These are phyloP conservation scores for Trogon surrucura DNA, from an alignment of 2,113 vertebrate species.

Conservation along the genomic window DNA sequence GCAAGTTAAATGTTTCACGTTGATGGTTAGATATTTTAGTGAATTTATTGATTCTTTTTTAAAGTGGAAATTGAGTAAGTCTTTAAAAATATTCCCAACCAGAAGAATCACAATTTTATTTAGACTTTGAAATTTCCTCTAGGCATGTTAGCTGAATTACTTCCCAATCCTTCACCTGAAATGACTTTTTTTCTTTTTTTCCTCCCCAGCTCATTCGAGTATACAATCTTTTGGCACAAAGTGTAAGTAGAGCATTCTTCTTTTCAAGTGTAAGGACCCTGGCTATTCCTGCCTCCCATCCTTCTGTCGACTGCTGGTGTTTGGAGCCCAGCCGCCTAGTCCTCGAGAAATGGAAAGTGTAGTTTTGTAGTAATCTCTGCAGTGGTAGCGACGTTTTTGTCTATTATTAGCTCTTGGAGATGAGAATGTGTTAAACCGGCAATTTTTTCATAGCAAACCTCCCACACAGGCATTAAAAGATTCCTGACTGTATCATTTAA, in stretches of 20 bases:
- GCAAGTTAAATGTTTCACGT: neutral
- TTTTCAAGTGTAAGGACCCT: neutral
- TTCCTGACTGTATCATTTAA: neutral
- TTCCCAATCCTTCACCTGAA: neutral
- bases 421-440: neutral
- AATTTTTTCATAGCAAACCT: slow-evolving; percentile 6
- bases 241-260: neutral
- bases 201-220: neutral
- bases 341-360: neutral
- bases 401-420: neutral
- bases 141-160: neutral
- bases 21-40: neutral
- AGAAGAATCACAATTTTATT: neutral
- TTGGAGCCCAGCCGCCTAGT: neutral
- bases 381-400: neutral
- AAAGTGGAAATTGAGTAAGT: neutral
- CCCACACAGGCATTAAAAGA: neutral
- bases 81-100: neutral
- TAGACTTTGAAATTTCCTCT: neutral
- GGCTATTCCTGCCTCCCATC: neutral
- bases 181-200: neutral
- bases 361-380: neutral
- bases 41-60: neutral
- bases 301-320: neutral
- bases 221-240: neutral